These are phyloP conservation scores for Hydrophis major DNA, from an alignment of 2,797 vertebrate genomes.

Conservation along the genomic window DNA sequence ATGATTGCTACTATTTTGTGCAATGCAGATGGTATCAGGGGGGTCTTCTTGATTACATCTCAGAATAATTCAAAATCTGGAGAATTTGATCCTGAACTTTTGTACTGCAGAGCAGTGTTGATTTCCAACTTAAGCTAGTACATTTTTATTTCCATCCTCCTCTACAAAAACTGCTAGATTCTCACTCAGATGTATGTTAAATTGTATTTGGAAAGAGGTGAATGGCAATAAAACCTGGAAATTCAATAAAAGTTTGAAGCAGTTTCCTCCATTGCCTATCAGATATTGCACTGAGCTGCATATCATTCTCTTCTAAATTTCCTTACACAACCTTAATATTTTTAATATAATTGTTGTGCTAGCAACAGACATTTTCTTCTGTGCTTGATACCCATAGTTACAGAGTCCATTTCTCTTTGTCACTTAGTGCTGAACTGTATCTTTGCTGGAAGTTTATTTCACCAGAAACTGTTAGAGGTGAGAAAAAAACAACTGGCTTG, in stretches of 20 bases:
- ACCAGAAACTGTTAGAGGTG: conserved; percentile 42
- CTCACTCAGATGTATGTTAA: not conserved
- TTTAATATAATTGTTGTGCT: conserved; percentile 46
- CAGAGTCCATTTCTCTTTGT: conserved; percentile 54
- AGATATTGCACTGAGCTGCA: conserved; percentile 3
- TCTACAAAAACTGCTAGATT: not conserved
- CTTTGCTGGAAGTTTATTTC: conserved; percentile 45
- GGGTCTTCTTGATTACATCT: not conserved
- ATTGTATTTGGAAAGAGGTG: not conserved
- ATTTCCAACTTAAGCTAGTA: not conserved
- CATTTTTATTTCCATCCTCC: not conserved
- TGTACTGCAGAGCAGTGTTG: not conserved
- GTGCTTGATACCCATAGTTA: conserved; percentile 46
- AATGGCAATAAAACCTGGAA: conserved; percentile 9
- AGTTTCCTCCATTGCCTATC: not conserved
- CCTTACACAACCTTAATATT: conserved; percentile 37
- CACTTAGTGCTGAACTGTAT: conserved; percentile 44
- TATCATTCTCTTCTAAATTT: conserved; percentile 41
- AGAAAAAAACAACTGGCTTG: conserved; percentile 44
- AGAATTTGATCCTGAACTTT: not conserved
- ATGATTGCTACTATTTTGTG: not conserved
- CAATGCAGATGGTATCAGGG: not conserved
- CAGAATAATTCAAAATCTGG: not conserved
- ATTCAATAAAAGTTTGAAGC: conserved; percentile 26
- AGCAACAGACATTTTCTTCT: conserved; percentile 50